Conservation (phyloP, 2,888 invertebrate species). For the Julus scanicus region DNA sequence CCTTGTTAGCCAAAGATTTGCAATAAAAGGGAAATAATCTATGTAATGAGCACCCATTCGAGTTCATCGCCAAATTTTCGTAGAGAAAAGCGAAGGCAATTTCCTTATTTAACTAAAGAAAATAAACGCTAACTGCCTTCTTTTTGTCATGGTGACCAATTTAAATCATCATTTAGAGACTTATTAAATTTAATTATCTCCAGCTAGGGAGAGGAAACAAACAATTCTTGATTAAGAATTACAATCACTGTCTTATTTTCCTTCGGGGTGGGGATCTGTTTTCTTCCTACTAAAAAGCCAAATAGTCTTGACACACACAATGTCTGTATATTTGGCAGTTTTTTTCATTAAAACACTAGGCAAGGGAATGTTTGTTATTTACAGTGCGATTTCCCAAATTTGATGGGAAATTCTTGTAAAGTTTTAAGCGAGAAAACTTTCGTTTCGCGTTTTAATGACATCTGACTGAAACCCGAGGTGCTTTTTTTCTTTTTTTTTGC, state of each 20-base stretch:
- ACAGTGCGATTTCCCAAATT: slow-evolving; percentile 40
- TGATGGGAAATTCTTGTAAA: slow-evolving; percentile 50
- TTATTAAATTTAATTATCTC: slow-evolving; percentile 53
- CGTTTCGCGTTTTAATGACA: slow-evolving; percentile 47
- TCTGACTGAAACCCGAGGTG: slow-evolving; percentile 19
- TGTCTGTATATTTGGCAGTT: slow-evolving; percentile 32
- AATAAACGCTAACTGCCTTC: slow-evolving; percentile 43
- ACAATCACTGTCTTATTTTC: slow-evolving; percentile 52
- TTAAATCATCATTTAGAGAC: slow-evolving; percentile 44
- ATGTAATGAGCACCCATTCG: slow-evolving; percentile 46
- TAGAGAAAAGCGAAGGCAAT: slow-evolving; percentile 17
- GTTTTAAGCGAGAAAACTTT: slow-evolving; percentile 48
- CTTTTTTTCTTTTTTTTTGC: background rate
- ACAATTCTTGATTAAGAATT: slow-evolving; percentile 53
- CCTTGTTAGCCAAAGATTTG: slow-evolving; percentile 36
- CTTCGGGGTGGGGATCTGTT: slow-evolving; percentile 23
- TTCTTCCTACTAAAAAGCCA: background rate
- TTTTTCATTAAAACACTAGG: slow-evolving; percentile 38
- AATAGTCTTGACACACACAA: slow-evolving; percentile 2
- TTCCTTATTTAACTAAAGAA: slow-evolving; percentile 52
- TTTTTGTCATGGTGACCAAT: slow-evolving; percentile 36
- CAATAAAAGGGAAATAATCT: slow-evolving; percentile 45
- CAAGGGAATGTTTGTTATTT: slow-evolving; percentile 50
- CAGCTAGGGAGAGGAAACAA: slow-evolving; percentile 49
- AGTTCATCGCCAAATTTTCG: slow-evolving; percentile 46